These are phyloP conservation scores for Chelonus insularis DNA, from an alignment of 1,140 invertebrate genomes.

Conservation along the genomic window DNA sequence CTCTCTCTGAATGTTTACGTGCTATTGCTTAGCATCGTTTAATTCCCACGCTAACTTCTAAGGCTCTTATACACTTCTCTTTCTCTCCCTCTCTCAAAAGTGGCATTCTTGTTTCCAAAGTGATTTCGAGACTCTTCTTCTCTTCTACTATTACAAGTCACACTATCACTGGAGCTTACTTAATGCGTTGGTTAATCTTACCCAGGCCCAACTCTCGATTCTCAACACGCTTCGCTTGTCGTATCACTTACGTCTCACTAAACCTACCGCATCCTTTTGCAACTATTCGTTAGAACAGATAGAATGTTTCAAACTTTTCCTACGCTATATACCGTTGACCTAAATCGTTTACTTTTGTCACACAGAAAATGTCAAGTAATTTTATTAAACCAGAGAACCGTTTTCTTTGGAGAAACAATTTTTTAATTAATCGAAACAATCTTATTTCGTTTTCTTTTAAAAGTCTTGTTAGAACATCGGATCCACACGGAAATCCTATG, in stretches of 20 bases:
- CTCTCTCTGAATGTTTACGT: not conserved
- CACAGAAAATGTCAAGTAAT: no score
- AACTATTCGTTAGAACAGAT: not conserved
- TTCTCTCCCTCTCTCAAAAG: no score
- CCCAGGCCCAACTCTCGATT: not conserved
- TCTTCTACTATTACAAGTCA: constrained; percentile 21
- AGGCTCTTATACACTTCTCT: not conserved
- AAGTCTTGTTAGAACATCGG: no score
- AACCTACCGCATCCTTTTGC: not conserved
- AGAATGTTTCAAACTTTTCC: constrained; percentile 1
- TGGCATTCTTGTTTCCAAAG: constrained; percentile 21
- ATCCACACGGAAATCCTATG: no score
- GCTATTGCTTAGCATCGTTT: constrained; percentile 27
- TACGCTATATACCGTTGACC: no score
- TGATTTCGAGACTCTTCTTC: constrained; percentile 17
- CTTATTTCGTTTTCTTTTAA: no score
- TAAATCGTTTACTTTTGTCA: no score
- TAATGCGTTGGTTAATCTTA: constrained; percentile 14
- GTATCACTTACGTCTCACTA: constrained; percentile 2
- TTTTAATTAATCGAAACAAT: no score
- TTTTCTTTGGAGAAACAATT: no score
- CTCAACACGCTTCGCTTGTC: constrained; percentile 1
- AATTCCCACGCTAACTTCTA: constrained; percentile 31
- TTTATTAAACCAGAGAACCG: no score
- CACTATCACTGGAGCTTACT: constrained; percentile 8